These are phyloP conservation scores for Pholis gunnellus DNA, from an alignment of 2,113 vertebrate genomes.

Conservation along the genomic window DNA sequence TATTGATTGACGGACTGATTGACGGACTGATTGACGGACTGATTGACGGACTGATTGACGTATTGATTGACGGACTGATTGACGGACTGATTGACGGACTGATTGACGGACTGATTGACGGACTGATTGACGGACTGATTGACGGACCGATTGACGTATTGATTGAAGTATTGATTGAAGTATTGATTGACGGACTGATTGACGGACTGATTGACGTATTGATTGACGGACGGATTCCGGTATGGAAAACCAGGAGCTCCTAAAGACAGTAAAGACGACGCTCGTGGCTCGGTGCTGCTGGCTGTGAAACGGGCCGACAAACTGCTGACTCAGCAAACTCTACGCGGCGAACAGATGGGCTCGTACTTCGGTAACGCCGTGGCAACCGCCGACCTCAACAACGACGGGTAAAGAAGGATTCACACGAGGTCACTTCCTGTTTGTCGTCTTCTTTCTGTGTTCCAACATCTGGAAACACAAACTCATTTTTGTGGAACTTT, in stretches of 20 bases:
- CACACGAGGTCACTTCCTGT: not conserved
- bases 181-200: not conserved
- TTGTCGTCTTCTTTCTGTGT: not conserved
- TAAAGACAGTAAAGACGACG: conserved; percentile 75
- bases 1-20: not conserved
- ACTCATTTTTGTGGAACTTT: too few species aligned
- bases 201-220: not conserved
- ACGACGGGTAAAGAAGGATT: conserved; percentile 84
- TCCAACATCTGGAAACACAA: too few species aligned
- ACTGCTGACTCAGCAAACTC: conserved; percentile 42
- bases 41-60: too few species aligned
- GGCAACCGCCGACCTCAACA: conserved; percentile 90
- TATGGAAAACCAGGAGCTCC: conserved; percentile 86
- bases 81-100: too few species aligned
- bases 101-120: too few species aligned
- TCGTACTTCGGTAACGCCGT: conserved; percentile 93
- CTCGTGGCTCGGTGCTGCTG: conserved; percentile 85
- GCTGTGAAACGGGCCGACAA: conserved; percentile 53
- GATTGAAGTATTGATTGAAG: not conserved
- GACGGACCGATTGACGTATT: not conserved
- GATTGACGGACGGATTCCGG: not conserved
- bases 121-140: not conserved
- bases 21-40: too few species aligned
- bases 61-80: too few species aligned
- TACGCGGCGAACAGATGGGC: conserved; percentile 89